These are phyloP conservation scores for Prionailurus viverrinus DNA, from an alignment of 2,113 vertebrate genomes.

Conservation along the genomic window DNA sequence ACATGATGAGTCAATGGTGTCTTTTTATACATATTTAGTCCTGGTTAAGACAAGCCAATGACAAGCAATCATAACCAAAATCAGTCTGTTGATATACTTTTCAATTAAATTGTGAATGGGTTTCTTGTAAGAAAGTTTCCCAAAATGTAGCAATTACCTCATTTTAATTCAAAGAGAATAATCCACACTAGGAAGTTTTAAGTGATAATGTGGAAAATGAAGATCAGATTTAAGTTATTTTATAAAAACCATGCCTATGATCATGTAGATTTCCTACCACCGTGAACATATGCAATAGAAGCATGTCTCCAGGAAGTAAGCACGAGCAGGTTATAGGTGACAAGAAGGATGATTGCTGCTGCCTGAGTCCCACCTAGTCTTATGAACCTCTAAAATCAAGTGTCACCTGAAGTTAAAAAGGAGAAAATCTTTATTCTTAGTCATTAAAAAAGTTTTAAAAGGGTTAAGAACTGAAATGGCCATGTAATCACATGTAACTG, in stretches of 20 bases:
- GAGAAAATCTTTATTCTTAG: not conserved
- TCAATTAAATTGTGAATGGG: not conserved
- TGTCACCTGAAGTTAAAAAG: not conserved
- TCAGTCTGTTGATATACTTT: not conserved
- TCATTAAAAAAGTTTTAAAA: not conserved
- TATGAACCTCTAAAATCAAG: not conserved
- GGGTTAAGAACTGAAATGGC: not conserved
- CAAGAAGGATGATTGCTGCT: not conserved
- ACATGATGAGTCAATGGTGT: not conserved
- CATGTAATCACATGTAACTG: not conserved
- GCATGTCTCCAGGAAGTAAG: not conserved
- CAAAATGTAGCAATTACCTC: not conserved
- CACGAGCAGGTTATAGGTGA: accelerated
- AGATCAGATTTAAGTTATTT: not conserved
- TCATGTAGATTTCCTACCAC: not conserved
- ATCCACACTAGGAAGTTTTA: not conserved
- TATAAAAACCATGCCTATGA: not conserved
- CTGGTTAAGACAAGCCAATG: not conserved
- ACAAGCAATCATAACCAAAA: not conserved
- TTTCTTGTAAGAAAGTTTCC: not conserved
- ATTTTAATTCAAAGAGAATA: constrained; percentile 29
- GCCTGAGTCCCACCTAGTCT: not conserved
- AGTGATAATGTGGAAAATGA: not conserved
- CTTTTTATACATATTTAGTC: not conserved
- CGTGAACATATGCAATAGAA: not conserved